phyloP scores from a whole-genome alignment of 2,888 invertebrate species.

The Ditula angustiorana region DNA sequence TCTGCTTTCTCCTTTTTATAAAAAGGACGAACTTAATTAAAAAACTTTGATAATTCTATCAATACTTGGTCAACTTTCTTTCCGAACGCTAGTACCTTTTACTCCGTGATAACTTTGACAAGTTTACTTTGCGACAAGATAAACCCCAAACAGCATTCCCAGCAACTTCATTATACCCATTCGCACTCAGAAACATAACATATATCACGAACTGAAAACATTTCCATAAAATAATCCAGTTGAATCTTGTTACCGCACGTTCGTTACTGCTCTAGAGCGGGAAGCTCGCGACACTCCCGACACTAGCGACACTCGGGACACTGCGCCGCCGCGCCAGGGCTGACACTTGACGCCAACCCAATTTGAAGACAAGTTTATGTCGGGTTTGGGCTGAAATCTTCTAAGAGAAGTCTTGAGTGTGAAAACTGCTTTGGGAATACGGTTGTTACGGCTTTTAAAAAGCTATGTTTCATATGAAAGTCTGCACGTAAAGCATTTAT shows the following conservation, averaged over 20 bases:
- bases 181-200: constrained; percentile 9
- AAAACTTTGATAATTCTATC: no score
- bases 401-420: background rate
- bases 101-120: background rate
- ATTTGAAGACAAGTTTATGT: background rate
- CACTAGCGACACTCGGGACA: constrained; percentile 2
- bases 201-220: constrained; percentile 18
- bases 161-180: constrained; percentile 8
- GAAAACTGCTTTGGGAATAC: background rate
- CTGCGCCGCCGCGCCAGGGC: background rate
- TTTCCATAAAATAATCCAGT: constrained; percentile 22
- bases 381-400: background rate
- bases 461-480: no score
- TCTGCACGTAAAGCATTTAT: no score
- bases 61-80: background rate
- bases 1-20: no score
- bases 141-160: background rate
- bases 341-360: constrained; percentile 9
- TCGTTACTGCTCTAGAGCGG: constrained; percentile 16
- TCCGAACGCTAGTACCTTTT: no score
- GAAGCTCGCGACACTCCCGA: background rate
- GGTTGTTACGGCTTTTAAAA: no score
- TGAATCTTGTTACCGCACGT: constrained; percentile 22
- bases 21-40: no score
- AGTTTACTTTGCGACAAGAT: background rate